A percentile compares a stretch with the other conserved stretches of the same genome.
Conservation (phyloP, 2,113 vertebrate species). For the Elaphurus davidianus region DNA sequence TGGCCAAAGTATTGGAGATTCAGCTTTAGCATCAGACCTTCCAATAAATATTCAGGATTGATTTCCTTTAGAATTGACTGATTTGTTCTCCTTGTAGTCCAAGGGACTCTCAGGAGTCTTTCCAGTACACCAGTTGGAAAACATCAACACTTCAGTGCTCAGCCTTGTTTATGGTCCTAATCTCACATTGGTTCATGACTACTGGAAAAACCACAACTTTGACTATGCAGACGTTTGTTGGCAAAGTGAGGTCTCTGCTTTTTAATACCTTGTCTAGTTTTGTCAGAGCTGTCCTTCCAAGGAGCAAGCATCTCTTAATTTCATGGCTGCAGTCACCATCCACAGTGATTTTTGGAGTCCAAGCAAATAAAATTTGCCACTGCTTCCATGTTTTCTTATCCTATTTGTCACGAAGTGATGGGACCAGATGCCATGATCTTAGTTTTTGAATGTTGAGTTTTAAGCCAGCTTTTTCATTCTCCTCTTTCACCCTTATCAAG, state of each 20-base stretch:
- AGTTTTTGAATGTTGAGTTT: not conserved
- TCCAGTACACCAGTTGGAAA: not conserved
- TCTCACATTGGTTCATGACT: not conserved
- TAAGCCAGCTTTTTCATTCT: not conserved
- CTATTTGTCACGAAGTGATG: not conserved
- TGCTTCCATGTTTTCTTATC: not conserved
- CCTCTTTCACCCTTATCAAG: not conserved
- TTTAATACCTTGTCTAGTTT: not conserved
- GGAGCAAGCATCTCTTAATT: not conserved
- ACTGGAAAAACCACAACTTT: not conserved
- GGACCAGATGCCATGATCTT: not conserved
- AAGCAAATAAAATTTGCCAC: not conserved
- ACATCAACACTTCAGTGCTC: not conserved
- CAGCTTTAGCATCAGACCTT: not conserved
- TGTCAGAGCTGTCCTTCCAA: not conserved
- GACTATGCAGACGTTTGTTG: not conserved
- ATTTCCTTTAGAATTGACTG: not conserved
- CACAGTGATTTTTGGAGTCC: not conserved
- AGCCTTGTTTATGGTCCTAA: not conserved
- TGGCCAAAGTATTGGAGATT: not conserved
- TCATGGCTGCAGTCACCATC: not conserved
- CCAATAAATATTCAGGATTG: not conserved
- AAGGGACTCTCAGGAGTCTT: not conserved
- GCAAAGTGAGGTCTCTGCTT: not conserved
- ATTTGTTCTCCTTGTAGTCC: not conserved